Base-by-base conservation (phyloP, 2,113 vertebrate species). In the Antennarius striatus region DNA sequence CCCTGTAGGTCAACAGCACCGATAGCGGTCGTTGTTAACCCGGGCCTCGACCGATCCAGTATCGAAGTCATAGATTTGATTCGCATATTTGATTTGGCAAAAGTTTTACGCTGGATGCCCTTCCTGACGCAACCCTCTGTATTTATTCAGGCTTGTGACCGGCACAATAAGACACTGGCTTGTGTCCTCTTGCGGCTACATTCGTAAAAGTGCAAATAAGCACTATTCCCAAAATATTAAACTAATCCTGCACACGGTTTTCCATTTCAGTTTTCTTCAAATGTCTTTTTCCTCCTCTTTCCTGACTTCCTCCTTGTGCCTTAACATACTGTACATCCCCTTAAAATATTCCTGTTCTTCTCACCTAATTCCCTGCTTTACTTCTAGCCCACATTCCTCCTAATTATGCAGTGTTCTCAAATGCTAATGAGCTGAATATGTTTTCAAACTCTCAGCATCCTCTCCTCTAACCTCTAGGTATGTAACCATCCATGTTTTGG, bases 381-480 rank as follows among this genome's bases (percentile, higher is more conserved):
- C 59, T 64, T 51, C 61, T n/a, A 69, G 48, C 46, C 13, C 29
- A 14, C 2, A 15, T 56, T 57, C 0, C 6, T 40, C 15, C 10
- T 17, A 46, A 22, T 43, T 28, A 4, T 11, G 7, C 14, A 42
- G 1, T n/a, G 51, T 12, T 8, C 11, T 12, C 22, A 52, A 15
- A 55, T 75, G 45, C 60, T 62, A 68, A 63, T 67, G 30, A 48
- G 36, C 59, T 67, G 29, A 2, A 46, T 57, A 49, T 68, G 13
- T 15, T 14, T 49, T 58, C 12, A 29, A 30, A 32, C 42, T 15
- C 17, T 39, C 10, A 13, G 28, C 16, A 14, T 60, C 5, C 36
- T 17, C 16, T 15, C n/a, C 15, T 62, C 32, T 32, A 7, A 17
- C 2, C 42, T 65, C 28, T 6, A 56, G 12, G n/a, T 10, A 17